Conservation (phyloP, 2,113 vertebrate species). For the Epinephelus moara region DNA sequence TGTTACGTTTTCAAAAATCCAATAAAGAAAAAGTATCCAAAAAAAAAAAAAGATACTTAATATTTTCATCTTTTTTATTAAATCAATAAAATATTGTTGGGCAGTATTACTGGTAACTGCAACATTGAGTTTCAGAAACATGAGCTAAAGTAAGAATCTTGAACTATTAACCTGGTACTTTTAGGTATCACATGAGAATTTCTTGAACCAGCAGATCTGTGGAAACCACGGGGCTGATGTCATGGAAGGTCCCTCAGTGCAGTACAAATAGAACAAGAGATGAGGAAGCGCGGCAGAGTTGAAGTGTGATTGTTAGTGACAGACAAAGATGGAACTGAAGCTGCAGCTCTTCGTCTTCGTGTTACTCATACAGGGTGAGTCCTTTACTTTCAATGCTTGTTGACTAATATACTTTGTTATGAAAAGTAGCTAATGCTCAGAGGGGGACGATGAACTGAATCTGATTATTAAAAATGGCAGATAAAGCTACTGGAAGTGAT, state of each 20-base stretch:
- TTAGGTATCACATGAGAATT: slow-evolving; percentile 35
- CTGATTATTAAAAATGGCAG: neutral
- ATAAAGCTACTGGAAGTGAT: neutral
- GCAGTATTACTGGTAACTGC: too few species aligned
- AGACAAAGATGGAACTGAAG: slow-evolving; percentile 70
- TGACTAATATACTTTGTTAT: neutral
- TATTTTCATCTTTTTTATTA: neutral
- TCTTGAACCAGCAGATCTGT: slow-evolving; percentile 11
- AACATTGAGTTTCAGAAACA: neutral
- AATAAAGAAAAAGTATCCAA: too few species aligned
- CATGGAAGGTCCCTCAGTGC: slow-evolving; percentile 75
- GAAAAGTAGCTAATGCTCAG: neutral
- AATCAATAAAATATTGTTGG: neutral
- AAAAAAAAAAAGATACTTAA: too few species aligned
- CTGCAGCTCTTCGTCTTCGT: slow-evolving; percentile 64
- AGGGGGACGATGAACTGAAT: neutral
- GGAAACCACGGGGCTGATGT: slow-evolving; percentile 83
- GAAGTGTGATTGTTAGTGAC: slow-evolving; percentile 25
- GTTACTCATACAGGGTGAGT: slow-evolving; percentile 77
- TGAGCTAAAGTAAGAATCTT: neutral
- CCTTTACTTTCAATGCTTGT: slow-evolving; percentile 9
- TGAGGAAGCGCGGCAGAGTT: slow-evolving; percentile 76
- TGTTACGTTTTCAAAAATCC: too few species aligned
- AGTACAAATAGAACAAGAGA: slow-evolving; percentile 53
- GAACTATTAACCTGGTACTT: slow-evolving; percentile 21